A percentile compares a stretch with the other conserved stretches of the same genome.
phyloP scores from a whole-genome alignment of 2,797 vertebrate species.

The Gobio occitaniae region DNA sequence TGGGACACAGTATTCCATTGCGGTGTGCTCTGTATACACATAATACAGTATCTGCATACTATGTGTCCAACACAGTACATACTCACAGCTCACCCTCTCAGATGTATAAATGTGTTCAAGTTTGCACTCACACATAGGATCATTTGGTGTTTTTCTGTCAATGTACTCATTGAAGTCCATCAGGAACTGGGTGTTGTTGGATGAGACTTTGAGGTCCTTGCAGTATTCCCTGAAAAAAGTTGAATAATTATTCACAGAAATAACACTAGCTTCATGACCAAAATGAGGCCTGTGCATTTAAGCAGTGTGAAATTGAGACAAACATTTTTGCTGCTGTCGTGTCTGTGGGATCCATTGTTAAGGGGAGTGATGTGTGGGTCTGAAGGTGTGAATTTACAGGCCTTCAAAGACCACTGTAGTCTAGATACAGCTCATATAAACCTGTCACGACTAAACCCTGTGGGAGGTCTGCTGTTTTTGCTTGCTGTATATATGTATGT shows the following conservation, averaged over 20 bases:
- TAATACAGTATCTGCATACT: no score
- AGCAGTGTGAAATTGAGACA: background rate
- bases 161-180: constrained; percentile 92
- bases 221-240: constrained; percentile 87
- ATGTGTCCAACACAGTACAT: no score
- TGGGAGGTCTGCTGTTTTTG: constrained; percentile 43
- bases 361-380: constrained; percentile 17
- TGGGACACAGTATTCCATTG: no score
- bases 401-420: constrained; percentile 47
- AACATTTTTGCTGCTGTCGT: background rate
- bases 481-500: background rate
- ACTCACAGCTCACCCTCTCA: background rate
- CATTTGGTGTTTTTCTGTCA: constrained; percentile 84
- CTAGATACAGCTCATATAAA: constrained; percentile 52
- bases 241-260: background rate
- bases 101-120: background rate
- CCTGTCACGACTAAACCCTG: constrained; percentile 49
- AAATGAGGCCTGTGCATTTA: background rate
- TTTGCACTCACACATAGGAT: constrained; percentile 82
- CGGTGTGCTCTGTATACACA: no score
- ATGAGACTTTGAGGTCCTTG: constrained; percentile 87
- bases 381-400: constrained; percentile 59
- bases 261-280: background rate
- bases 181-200: constrained; percentile 95
- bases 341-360: constrained; percentile 36